Conservation (phyloP, 2,113 vertebrate genomes). For the Spizaetus ornatus region DNA sequence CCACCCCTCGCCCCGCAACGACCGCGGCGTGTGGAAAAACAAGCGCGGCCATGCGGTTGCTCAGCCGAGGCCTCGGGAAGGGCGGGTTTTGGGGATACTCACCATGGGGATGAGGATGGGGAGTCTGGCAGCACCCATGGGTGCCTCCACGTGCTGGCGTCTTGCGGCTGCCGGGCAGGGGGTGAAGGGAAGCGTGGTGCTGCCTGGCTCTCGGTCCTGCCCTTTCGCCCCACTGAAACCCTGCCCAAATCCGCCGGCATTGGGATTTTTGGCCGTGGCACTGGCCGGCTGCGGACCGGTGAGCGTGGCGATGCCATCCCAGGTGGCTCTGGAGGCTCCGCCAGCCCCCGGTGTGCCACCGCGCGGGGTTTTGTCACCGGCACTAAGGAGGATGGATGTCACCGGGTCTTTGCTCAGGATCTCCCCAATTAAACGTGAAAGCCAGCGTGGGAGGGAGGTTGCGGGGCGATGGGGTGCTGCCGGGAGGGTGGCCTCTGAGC, state of each 20-base stretch:
- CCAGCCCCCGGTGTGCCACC: background rate
- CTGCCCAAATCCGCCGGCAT: background rate
- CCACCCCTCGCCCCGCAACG: rapidly evolving
- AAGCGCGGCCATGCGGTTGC: rapidly evolving
- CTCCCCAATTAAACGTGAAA: rapidly evolving
- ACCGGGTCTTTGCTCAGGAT: background rate
- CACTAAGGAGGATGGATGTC: background rate
- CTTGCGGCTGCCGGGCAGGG: rapidly evolving
- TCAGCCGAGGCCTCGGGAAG: background rate
- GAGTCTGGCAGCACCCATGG: background rate
- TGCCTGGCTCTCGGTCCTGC: rapidly evolving
- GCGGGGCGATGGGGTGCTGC: rapidly evolving
- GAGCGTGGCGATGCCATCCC: rapidly evolving
- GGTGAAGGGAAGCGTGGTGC: rapidly evolving
- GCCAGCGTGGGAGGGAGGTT: rapidly evolving
- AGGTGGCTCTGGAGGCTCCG: rapidly evolving
- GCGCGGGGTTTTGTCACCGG: rapidly evolving
- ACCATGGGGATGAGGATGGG: rapidly evolving
- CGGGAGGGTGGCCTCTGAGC: rapidly evolving
- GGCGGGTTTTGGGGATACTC: background rate
- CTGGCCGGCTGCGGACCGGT: rapidly evolving
- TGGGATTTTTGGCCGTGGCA: background rate
- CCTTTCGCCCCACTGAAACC: rapidly evolving
- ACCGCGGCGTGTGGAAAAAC: rapidly evolving
- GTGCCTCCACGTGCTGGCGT: background rate